Evolutionary conservation across 2,888 invertebrate species (phyloP), one percentile per base, ranked within the genome.

Genomic region (Sinohyriopsis cumingii): DNA sequence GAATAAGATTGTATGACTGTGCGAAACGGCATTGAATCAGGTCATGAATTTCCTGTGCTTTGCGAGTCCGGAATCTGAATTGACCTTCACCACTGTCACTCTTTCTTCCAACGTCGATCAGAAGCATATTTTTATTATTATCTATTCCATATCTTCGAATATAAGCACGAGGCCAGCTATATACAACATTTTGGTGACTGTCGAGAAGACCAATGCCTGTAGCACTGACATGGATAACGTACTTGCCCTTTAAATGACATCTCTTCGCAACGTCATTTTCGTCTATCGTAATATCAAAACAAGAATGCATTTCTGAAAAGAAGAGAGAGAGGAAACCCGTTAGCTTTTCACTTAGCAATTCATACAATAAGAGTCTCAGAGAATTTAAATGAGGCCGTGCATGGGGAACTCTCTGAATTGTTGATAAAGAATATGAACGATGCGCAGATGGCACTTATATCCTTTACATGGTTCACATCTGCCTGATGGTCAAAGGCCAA

Each of bases 21-120:
- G 45, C 15, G 5, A 45, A 45, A 45, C 5, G 45, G 15, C 9
- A 12, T 0, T 15, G 45, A 45, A 80, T 28, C 20, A 69, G 15
- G 25, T 77, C 69, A 61, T 74, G 67, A 19, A 83, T 77, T 7
- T 33, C 28, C 4, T 68, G 61, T 24, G 76, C 76, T 53, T 75
- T 71, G 5, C 55, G 55, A 4, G 81, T 78, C n/a, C 61, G 54
- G 67, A 80, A 78, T n/a, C 56, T 65, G 54, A 83, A 74, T 33
- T 71, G 62, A 1, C 82, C 83, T 59, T 73, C 84, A 22, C 88
- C 88, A 65, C 87, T 84, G 9, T 77, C 68, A 75, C 88, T 87
- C 61, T 85, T 86, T 56, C 88, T 75, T 2, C 89, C 89, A 57
- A 87, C 84, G 73, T 88, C 85, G 71, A 89, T 82, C 6, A 84